Evolutionary conservation across 2,797 vertebrate genomes (phyloP).

Genomic region (Myotis planiceps): DNA sequence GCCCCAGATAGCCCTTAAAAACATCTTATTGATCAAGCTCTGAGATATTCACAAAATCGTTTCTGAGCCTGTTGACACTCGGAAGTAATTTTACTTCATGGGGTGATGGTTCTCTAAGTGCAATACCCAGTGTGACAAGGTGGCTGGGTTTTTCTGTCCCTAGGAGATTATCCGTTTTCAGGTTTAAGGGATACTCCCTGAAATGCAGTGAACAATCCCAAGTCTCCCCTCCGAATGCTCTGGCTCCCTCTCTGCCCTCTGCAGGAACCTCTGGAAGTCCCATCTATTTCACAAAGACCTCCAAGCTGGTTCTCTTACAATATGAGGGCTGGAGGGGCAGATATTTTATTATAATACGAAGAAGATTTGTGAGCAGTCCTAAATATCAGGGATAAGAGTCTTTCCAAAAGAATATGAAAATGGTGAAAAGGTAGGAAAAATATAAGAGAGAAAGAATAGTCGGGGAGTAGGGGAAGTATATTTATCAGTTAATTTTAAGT

Average conservation of each 20-base stretch:
- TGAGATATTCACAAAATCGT: background rate
- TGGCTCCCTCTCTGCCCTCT: fast-evolving
- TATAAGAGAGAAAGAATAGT: background rate
- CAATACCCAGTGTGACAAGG: background rate
- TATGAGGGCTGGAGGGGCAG: background rate
- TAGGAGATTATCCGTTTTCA: background rate
- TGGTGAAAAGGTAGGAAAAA: background rate
- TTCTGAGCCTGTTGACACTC: background rate
- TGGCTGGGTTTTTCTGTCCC: background rate
- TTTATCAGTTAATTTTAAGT: background rate
- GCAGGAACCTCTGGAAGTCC: background rate
- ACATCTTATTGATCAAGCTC: background rate
- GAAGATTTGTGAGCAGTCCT: background rate
- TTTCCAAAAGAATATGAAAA: background rate
- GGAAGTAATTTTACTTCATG: background rate
- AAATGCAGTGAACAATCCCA: background rate
- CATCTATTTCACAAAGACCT: background rate
- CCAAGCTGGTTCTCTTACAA: background rate
- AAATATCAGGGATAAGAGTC: background rate
- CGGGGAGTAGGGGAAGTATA: fast-evolving
- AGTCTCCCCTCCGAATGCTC: background rate
- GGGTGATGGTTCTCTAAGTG: background rate
- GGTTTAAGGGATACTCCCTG: background rate
- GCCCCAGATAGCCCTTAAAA: background rate
- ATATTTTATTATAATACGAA: background rate